phyloP scores from a whole-genome alignment of 2,888 invertebrate species.

The Amitus sp. region DNA sequence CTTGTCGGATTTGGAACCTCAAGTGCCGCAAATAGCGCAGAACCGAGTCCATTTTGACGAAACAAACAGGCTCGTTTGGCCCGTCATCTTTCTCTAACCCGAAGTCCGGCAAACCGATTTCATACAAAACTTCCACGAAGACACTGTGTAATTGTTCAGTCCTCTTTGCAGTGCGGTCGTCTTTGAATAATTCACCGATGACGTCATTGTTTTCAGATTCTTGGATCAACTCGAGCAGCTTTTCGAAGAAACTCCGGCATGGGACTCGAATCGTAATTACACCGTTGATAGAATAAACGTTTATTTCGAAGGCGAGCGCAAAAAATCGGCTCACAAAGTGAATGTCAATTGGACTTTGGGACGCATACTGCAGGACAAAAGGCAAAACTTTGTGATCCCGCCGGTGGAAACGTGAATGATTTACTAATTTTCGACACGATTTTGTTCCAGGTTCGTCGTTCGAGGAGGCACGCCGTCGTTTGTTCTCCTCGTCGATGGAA shows the following conservation, averaged over 20 bases:
- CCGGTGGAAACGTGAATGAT: neutral
- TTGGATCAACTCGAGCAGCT: slow-evolving; percentile 72
- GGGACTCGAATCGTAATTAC: slow-evolving; percentile 78
- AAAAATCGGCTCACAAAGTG: slow-evolving; percentile 71
- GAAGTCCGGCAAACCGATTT: slow-evolving; percentile 90
- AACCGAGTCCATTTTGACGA: slow-evolving; percentile 73
- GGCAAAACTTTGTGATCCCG: slow-evolving; percentile 59
- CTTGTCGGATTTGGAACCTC: slow-evolving; percentile 72
- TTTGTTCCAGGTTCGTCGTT: slow-evolving; percentile 68
- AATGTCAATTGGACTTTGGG: slow-evolving; percentile 69
- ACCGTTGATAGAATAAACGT: slow-evolving; percentile 71
- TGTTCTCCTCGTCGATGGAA: slow-evolving; percentile 70
- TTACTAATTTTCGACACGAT: slow-evolving; percentile 17
- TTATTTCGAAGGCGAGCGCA: slow-evolving; percentile 78
- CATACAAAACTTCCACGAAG: slow-evolving; percentile 82
- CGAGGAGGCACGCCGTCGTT: slow-evolving; percentile 76
- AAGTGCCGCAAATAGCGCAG: slow-evolving; percentile 74
- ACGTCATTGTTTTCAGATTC: slow-evolving; percentile 67
- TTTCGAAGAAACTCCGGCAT: slow-evolving; percentile 76
- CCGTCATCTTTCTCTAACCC: slow-evolving; percentile 88
- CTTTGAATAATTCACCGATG: too few species aligned
- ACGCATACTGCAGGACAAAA: slow-evolving; percentile 71
- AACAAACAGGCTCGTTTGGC: slow-evolving; percentile 79
- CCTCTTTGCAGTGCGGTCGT: too few species aligned
- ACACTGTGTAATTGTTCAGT: slow-evolving; percentile 69